These are phyloP conservation scores for Nymphalis urticae DNA, from an alignment of 2,888 invertebrate genomes.

Conservation along the genomic window DNA sequence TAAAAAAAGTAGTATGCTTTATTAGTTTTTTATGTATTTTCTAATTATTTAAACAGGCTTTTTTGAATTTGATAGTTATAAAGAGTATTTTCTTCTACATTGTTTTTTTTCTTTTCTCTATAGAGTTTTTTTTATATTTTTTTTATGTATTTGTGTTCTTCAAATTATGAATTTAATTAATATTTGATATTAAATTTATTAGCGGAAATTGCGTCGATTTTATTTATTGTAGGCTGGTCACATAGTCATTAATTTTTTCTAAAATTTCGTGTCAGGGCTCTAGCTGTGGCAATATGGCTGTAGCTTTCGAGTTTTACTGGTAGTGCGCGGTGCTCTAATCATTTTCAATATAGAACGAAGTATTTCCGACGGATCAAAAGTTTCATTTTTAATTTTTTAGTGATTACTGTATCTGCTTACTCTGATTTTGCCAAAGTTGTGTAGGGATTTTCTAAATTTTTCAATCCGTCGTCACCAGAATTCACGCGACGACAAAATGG, in stretches of 20 bases:
- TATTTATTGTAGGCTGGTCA: constrained; percentile 44
- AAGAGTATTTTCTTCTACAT: too few relatives aligned
- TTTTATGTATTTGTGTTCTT: too few relatives aligned
- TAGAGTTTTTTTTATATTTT: too few relatives aligned
- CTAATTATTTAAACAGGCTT: too few relatives aligned
- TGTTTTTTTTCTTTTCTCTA: too few relatives aligned
- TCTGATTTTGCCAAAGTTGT: constrained; percentile 62
- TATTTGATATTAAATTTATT: constrained; percentile 7
- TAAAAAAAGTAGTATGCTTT: too few relatives aligned
- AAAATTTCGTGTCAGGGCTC: constrained; percentile 42
- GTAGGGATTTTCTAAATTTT: constrained; percentile 67
- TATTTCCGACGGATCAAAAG: constrained; percentile 74
- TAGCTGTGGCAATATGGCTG: constrained; percentile 75
- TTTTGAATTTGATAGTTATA: too few relatives aligned
- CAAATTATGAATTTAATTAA: neutral
- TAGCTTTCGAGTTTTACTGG: constrained; percentile 77
- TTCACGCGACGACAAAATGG: constrained; percentile 82
- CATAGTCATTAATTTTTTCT: constrained; percentile 42
- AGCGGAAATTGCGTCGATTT: constrained; percentile 46
- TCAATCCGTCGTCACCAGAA: constrained; percentile 79
- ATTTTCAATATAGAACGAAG: constrained; percentile 69
- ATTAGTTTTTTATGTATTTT: too few relatives aligned
- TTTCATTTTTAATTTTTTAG: constrained; percentile 75
- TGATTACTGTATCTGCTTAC: constrained; percentile 68
- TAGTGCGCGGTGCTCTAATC: constrained; percentile 77